Percentiles rank a stretch among this genome's conserved stretches.
phyloP scores from a whole-genome alignment of 2,888 invertebrate species.

The Lepeophtheirus nordmannii region DNA sequence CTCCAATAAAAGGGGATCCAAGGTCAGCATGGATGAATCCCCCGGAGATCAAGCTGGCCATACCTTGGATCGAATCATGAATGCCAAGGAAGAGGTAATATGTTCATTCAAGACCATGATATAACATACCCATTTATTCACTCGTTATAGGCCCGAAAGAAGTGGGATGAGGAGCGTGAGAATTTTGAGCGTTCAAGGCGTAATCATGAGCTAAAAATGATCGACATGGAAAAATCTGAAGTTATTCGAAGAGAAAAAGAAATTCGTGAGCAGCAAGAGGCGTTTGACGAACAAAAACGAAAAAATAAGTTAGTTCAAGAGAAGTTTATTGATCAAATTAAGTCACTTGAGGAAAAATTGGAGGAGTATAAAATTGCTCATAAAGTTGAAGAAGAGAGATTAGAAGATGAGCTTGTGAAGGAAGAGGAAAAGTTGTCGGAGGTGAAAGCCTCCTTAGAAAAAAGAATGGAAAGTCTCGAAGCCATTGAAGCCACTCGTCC shows the following conservation, averaged over 20 bases:
- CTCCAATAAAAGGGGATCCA: slow-evolving; percentile 6
- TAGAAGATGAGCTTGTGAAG: slow-evolving; percentile 8
- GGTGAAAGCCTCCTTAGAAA: slow-evolving; percentile 13
- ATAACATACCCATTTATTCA: background rate
- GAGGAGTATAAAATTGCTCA: slow-evolving; percentile 19
- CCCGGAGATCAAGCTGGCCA: slow-evolving; percentile 13
- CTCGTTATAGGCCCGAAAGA: slow-evolving; percentile 6
- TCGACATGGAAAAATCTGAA: slow-evolving; percentile 16
- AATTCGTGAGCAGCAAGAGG: background rate
- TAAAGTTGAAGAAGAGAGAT: slow-evolving; percentile 9
- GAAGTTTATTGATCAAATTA: slow-evolving; percentile 2
- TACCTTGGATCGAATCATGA: slow-evolving; percentile 13
- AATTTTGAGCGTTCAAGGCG: background rate
- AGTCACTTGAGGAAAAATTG: slow-evolving; percentile 6
- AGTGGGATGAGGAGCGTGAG: slow-evolving; percentile 14
- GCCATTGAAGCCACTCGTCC: background rate
- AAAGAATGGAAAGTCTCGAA: background rate
- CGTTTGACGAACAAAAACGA: slow-evolving; percentile 4
- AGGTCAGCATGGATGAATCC: background rate
- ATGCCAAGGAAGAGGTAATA: slow-evolving; percentile 21
- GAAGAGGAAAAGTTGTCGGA: slow-evolving; percentile 3
- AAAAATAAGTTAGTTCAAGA: slow-evolving; percentile 16
- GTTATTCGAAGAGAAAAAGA: slow-evolving; percentile 13
- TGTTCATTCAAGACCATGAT: background rate
- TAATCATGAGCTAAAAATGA: slow-evolving; percentile 7